Conservation (phyloP, 2,797 vertebrate genomes). For the Choloepus didactylus region DNA sequence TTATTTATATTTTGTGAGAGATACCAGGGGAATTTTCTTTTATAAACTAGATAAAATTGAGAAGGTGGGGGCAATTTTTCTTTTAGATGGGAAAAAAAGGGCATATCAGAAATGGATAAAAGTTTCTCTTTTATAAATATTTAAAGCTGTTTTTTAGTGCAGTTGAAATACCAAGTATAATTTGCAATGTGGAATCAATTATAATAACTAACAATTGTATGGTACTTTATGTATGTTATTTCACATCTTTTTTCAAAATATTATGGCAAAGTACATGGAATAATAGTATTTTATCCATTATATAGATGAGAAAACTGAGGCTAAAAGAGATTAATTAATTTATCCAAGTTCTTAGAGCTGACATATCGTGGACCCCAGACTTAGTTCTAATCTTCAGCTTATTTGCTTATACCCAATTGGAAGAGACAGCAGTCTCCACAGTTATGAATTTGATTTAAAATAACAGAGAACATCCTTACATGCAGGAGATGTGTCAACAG, state of each 20-base stretch:
- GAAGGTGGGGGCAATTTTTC: background rate
- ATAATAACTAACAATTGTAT: background rate
- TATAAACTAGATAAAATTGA: background rate
- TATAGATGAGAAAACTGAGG: background rate
- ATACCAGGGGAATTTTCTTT: background rate
- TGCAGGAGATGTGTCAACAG: background rate
- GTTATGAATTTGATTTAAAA: background rate
- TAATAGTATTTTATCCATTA: background rate
- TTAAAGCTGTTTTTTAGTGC: background rate
- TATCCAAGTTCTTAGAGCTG: background rate
- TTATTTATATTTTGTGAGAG: background rate
- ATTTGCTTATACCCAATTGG: background rate
- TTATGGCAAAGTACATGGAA: background rate
- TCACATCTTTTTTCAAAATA: background rate
- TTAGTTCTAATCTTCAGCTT: background rate
- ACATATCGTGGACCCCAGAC: background rate
- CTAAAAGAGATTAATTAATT: background rate
- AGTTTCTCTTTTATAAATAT: background rate
- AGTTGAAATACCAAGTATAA: constrained; percentile 36
- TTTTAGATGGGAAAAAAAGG: background rate
- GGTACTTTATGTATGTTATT: background rate
- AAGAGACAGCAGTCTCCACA: background rate
- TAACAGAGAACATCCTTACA: background rate
- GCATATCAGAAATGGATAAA: background rate
- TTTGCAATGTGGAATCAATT: constrained; percentile 10